Evolutionary conservation across 35 echinoderm and acorn worm species (phyloP), one percentile per base, ranked within the genome.

Genomic region (Eucidaris tribuloides): DNA sequence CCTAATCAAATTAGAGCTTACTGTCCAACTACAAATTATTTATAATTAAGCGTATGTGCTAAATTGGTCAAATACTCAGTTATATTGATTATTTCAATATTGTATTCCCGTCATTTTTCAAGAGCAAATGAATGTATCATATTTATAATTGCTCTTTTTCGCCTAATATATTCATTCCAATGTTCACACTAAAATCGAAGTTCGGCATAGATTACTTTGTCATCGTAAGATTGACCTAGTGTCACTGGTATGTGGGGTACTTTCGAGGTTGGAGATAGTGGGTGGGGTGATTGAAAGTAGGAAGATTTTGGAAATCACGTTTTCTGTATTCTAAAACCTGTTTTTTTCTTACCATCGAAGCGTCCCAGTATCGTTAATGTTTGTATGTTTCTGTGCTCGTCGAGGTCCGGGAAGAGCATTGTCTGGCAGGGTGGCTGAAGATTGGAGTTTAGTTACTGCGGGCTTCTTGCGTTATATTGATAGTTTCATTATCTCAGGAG

Each of bases 141-240:
- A 9, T 23, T 61, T 46, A 89, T 42, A 77, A 63, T 35, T 27
- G 58, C 39, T 80, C 65, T 35, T 84, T n/a, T n/a, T n/a, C 82
- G 39, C 70, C 57, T 28, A 43, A 17, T 37, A 91, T 91, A 80
- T 91, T 91, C 40, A 84, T 45, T 14, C 81, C 81, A 24, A 81
- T 58, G 27, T 63, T 61, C 54, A 79, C 85, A 35, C 56, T 68
- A 44, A 91, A 91, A 58, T 91, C 76, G 19, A n/a, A 91, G 63
- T 45, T 91, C 88, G 25, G 88, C 88, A 48, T 91, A 91, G 33
- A 91, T 84, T n/a, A n/a, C n/a, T n/a, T n/a, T n/a, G n/a, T n/a
- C n/a, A n/a, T n/a, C n/a, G n/a, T n/a, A n/a, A n/a, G n/a, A n/a
- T n/a, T n/a, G 32, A 91, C 72, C 30, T 81, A 70, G 18, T 61